Conservation (phyloP, 2,113 vertebrate genomes). For the Alosa alosa region DNA sequence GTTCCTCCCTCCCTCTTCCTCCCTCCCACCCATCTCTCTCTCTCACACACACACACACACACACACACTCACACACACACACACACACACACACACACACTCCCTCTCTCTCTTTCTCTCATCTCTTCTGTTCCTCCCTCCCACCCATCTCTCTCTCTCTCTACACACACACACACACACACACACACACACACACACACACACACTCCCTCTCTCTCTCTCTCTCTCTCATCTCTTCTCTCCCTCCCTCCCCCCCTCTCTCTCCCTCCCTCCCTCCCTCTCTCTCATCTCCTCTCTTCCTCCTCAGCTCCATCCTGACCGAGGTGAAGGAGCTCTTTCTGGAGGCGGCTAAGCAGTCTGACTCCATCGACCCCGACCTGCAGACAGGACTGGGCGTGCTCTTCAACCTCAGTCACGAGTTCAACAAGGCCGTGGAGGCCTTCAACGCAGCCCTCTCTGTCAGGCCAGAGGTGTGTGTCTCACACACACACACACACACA, state of each 20-base stretch:
- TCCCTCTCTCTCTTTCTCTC: too few relatives aligned
- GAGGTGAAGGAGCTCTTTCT: constrained; percentile 93
- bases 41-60: too few relatives aligned
- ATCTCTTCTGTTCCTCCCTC: too few relatives aligned
- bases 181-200: background rate
- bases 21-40: too few relatives aligned
- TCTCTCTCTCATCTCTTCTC: too few relatives aligned
- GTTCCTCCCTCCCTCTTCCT: too few relatives aligned
- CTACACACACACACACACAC: too few relatives aligned
- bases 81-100: too few relatives aligned
- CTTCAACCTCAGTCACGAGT: constrained; percentile 94
- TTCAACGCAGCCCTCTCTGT: constrained; percentile 94
- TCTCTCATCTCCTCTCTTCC: constrained; percentile 5
- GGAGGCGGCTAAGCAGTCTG: constrained; percentile 87
- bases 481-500: background rate
- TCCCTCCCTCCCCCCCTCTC: background rate
- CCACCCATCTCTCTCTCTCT: background rate
- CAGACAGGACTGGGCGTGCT: constrained; percentile 96
- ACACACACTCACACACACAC: too few relatives aligned
- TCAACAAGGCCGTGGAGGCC: constrained; percentile 94
- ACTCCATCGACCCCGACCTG: constrained; percentile 89
- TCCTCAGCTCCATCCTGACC: constrained; percentile 78
- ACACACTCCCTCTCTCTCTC: background rate
- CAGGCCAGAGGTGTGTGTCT: constrained; percentile 84
- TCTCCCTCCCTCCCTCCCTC: background rate